Base-by-base conservation (phyloP, 2,797 vertebrate species). In the Myripristis jacobus region DNA sequence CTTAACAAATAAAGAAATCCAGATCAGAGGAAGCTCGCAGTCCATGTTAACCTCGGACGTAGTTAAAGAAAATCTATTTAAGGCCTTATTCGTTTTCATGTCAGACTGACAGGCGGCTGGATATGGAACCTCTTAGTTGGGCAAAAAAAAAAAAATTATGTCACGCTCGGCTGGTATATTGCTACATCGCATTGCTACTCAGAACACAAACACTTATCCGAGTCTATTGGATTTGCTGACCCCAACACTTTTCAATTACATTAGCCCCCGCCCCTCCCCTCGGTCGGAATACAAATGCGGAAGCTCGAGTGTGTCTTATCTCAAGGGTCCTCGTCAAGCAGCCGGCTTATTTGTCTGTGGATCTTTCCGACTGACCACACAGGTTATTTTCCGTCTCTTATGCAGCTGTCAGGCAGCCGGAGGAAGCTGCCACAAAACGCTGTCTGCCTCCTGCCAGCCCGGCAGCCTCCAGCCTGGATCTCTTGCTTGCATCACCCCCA, bases 401-500 rank as follows among this genome's bases (percentile, higher is more conserved):
- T 70, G 57, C 77, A 77, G 73, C 70, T 87, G 88, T 88, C 86
- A 72, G 79, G 65, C 73, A 70, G 74, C 81, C 87, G 77, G 80
- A 79, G 76, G 62, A 76, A 74, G 79, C 75, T 70, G 82, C 82
- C 84, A 85, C 72, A 44, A 65, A 80, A 75, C 53, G 73, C 21
- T 15, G 58, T 72, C 58, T 56, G 66, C 57, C 68, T 78, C 64
- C 69, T 60, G 66, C 61, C 51, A 6, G 74, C 67, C 68, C 27
- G 27, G 38, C 81, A 75, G 81, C 83, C 81, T 84, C 85, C 75
- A 74, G 60, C 76, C 79, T 46, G 53, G 69, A 75, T 87, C 82
- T 89, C 76, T 52, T 73, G 82, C 87, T 90, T 91, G 87, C 24
- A 73, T 87, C 92, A 79, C 73, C 91, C 90, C 92, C 86, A 90